phyloP scores from a whole-genome alignment of 1,140 invertebrate species.

The Venustaconcha ellipsiformis region DNA sequence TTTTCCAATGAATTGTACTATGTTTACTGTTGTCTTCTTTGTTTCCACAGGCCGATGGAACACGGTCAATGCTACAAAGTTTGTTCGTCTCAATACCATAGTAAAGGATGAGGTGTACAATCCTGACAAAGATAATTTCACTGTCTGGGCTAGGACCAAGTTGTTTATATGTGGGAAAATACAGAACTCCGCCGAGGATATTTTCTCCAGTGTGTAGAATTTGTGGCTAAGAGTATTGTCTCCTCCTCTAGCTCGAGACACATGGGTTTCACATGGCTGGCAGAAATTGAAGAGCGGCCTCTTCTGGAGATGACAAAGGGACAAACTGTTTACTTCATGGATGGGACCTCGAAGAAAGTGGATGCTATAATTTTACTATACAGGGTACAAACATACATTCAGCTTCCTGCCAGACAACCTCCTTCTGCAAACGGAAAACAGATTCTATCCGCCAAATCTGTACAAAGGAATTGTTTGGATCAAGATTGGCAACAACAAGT shows the following conservation, averaged over 20 bases:
- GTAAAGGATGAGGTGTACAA: not conserved
- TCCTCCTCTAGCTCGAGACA: slow-evolving; percentile 14
- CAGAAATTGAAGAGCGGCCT: slow-evolving; percentile 18
- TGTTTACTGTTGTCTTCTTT: no score
- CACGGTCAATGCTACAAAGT: no score
- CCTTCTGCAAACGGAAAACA: slow-evolving; percentile 5
- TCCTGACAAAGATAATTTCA: slow-evolving; percentile 16
- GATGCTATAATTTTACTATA: slow-evolving; percentile 28
- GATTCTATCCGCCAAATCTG: slow-evolving; percentile 11
- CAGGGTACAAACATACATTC: slow-evolving; percentile 24
- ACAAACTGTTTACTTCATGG: slow-evolving; percentile 26
- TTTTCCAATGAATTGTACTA: no score
- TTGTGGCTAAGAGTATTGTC: slow-evolving; percentile 11
- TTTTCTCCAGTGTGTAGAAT: slow-evolving; percentile 25
- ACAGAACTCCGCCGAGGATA: slow-evolving; percentile 27
- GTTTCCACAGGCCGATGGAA: no score
- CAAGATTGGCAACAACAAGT: slow-evolving; percentile 22
- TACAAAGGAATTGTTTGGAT: slow-evolving; percentile 31
- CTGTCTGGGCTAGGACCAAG: slow-evolving; percentile 8
- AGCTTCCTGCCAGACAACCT: slow-evolving; percentile 22
- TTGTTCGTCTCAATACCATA: no score
- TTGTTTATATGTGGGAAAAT: no score
- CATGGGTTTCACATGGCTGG: slow-evolving; percentile 22
- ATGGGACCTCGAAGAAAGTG: slow-evolving; percentile 17
- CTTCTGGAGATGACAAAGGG: slow-evolving; percentile 13